These are phyloP conservation scores for Centruroides sculpturatus DNA, from an alignment of 1,140 invertebrate species.

Conservation along the genomic window DNA sequence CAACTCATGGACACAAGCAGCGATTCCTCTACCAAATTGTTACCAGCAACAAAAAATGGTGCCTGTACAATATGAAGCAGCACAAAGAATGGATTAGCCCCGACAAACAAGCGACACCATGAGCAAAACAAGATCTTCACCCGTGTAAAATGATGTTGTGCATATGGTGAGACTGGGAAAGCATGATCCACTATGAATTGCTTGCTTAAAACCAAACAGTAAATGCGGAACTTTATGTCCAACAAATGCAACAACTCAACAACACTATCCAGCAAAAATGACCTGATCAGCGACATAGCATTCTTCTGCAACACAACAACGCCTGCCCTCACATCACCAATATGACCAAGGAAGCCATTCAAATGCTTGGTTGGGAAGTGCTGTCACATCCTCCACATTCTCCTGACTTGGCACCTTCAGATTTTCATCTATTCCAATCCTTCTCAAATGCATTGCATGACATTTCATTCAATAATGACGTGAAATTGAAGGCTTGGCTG, in stretches of 20 bases:
- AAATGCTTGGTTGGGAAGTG: slow-evolving; percentile 30
- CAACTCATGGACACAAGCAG: slow-evolving; percentile 3
- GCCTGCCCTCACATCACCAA: slow-evolving; percentile 16
- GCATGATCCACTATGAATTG: slow-evolving; percentile 8
- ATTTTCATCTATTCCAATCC: slow-evolving; percentile 19
- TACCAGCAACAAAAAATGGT: too few species aligned
- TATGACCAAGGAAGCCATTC: slow-evolving; percentile 15
- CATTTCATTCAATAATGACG: slow-evolving; percentile 2
- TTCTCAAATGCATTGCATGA: background rate
- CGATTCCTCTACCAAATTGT: too few species aligned
- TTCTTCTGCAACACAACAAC: slow-evolving; percentile 20
- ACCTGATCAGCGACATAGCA: background rate
- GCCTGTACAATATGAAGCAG: too few species aligned
- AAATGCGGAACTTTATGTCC: slow-evolving; percentile 7
- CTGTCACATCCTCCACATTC: slow-evolving; percentile 33
- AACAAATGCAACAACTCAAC: slow-evolving; percentile 9
- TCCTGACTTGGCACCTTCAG: slow-evolving; percentile 30
- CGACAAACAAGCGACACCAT: background rate
- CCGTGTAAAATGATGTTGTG: slow-evolving; percentile 4
- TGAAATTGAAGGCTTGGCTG: background rate
- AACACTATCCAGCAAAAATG: background rate
- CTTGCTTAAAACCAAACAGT: slow-evolving; percentile 11
- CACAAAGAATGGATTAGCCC: too few species aligned
- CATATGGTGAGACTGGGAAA: slow-evolving; percentile 10
- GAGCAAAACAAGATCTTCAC: slow-evolving; percentile 1